A percentile compares a stretch with the other conserved stretches of the same genome.
Conservation (phyloP, 2,113 vertebrate species). For the Corvus cornix region DNA sequence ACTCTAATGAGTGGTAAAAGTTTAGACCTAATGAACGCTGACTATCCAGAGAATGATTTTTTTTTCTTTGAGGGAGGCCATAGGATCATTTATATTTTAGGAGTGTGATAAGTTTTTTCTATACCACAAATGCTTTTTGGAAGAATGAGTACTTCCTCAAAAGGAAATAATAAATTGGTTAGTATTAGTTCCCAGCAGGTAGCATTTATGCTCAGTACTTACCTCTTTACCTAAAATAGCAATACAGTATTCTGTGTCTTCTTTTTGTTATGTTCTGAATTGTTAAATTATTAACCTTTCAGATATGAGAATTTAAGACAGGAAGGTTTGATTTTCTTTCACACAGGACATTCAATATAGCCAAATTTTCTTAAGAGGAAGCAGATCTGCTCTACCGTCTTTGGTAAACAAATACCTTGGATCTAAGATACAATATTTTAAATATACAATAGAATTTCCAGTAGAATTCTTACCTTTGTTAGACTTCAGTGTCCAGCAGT, state of each 20-base stretch:
- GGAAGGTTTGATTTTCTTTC: background rate
- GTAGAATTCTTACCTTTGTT: background rate
- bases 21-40: background rate
- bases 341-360: fast-evolving
- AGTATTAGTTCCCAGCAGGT: background rate
- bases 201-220: background rate
- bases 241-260: background rate
- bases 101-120: background rate
- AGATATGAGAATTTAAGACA: background rate
- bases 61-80: background rate
- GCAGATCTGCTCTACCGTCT: background rate
- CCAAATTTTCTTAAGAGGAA: background rate
- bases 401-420: background rate
- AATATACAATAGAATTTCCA: background rate
- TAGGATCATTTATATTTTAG: background rate
- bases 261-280: background rate
- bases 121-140: background rate
- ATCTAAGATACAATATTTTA: background rate
- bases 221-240: background rate
- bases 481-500: background rate
- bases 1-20: background rate
- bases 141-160: background rate
- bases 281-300: background rate
- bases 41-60: background rate
- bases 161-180: background rate